Base-by-base conservation (phyloP, 1,140 invertebrate genomes). In the Laupala kohalensis region DNA sequence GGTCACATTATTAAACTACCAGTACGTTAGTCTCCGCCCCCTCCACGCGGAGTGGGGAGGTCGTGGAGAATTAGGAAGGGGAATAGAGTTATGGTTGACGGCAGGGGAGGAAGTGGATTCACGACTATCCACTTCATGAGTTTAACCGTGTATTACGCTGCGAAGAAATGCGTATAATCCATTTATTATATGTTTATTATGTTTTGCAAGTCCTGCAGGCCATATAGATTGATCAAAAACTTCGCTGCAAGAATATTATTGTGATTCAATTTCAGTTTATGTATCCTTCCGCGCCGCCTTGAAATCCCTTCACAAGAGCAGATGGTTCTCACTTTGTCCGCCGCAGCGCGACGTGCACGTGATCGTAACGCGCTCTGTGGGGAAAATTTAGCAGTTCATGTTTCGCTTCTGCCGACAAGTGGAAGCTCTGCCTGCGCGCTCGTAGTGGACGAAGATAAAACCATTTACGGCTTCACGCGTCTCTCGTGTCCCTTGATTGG, bases 361-460 rank as follows among this genome's bases (percentile, higher is more conserved):
- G 19, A 68, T 28, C 28, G n/a, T 68, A 28, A 27, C 6, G 28
- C 13, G 19, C 27, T 37, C 28, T 68, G 25, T 23, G 28, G 15
- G 26, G 26, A 15, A 28, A 19, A 25, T 19, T 13, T 25, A 25
- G 25, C 9, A 12, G n/a, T 37, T 12, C 26, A n/a, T 27, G 26
- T 68, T 29, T 68, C 29, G 67, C 9, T 19, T 53, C 37, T 53
- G 37, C 37, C 37, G 37, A 53, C 37, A 53, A 53, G 37, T 53
- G 37, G 37, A 19, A 53, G 37, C 37, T 53, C 37, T 53, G 67
- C 28, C 26, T n/a, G 25, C n/a, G 6, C 26, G 26, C 15, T 23
- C 25, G 67, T 24, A 23, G 67, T 29, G 67, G 67, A 68, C 27
- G 67, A 29, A 68, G 27, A 68, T 29, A 68, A 68, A 37, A 37